Evolutionary conservation across 2,888 invertebrate genomes (phyloP).

Genomic region (Nasonia oneida): DNA sequence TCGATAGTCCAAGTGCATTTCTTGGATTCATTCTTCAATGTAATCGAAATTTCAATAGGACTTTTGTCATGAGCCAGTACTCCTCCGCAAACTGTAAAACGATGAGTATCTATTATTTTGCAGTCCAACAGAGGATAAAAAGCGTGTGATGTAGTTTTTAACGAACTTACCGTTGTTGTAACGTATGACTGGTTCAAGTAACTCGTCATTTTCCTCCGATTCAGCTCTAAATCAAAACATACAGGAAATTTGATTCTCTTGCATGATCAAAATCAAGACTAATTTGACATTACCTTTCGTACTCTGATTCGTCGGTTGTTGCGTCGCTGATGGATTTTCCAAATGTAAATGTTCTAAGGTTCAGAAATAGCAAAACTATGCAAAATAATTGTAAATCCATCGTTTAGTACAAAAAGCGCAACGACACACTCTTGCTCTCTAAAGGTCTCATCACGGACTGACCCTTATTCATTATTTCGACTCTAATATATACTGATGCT

Average conservation of each 20-base stretch:
- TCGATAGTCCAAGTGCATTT: not conserved
- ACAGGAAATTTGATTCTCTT: not conserved
- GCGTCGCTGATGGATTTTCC: not conserved
- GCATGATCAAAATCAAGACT: not conserved
- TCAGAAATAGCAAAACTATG: not conserved
- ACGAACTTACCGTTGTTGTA: not conserved
- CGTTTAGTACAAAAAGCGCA: not conserved
- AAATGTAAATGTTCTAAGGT: not conserved
- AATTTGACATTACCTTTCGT: not conserved
- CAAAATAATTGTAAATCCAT: not conserved
- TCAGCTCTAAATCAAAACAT: not conserved
- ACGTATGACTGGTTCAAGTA: not conserved
- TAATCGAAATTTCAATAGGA: constrained; percentile 10
- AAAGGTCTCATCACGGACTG: not conserved
- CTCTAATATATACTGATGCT: not conserved
- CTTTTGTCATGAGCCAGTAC: not conserved
- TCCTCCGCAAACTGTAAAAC: constrained; percentile 3
- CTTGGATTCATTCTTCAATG: not conserved
- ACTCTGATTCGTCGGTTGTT: not conserved
- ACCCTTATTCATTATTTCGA: not conserved
- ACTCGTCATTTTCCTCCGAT: not conserved
- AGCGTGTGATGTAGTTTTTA: not conserved
- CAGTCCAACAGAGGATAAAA: not conserved
- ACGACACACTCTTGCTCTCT: not conserved
- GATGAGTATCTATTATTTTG: not conserved